Evolutionary conservation across 2,797 vertebrate species (phyloP).

Genomic region (Poeciliopsis gracilis): DNA sequence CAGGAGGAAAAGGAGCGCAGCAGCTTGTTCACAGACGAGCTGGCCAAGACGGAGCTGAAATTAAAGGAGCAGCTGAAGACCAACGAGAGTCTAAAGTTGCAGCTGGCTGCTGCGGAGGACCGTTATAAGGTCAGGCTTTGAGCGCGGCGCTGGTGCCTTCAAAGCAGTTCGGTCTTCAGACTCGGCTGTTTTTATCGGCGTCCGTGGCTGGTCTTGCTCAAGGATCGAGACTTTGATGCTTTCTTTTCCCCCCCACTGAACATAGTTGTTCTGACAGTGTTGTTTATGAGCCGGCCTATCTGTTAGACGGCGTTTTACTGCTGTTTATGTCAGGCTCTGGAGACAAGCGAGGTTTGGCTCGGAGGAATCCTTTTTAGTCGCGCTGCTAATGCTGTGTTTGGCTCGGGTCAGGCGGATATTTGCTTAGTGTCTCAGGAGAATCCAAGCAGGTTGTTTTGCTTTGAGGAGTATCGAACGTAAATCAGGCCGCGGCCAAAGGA

Average conservation of each 20-base stretch:
- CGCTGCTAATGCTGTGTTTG: slow-evolving; percentile 79
- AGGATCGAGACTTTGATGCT: slow-evolving; percentile 65
- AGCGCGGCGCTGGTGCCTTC: slow-evolving; percentile 23
- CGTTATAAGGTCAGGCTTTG: slow-evolving; percentile 84
- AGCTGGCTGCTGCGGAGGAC: slow-evolving; percentile 89
- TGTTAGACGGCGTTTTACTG: slow-evolving; percentile 78
- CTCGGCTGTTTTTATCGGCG: slow-evolving; percentile 44
- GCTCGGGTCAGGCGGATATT: slow-evolving; percentile 72
- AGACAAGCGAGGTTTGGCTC: slow-evolving; percentile 67
- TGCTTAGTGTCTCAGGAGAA: slow-evolving; percentile 66
- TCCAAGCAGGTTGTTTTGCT: slow-evolving; percentile 75
- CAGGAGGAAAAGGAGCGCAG: slow-evolving; percentile 95
- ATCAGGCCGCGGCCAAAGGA: slow-evolving; percentile 56
- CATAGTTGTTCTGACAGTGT: slow-evolving; percentile 68
- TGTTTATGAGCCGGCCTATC: slow-evolving; percentile 77
- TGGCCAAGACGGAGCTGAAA: slow-evolving; percentile 93
- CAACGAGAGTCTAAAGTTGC: slow-evolving; percentile 88
- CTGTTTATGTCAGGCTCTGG: slow-evolving; percentile 80
- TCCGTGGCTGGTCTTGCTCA: slow-evolving; percentile 69
- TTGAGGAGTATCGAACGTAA: slow-evolving; percentile 57
- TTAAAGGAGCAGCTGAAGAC: slow-evolving; percentile 94
- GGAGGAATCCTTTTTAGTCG: slow-evolving; percentile 68
- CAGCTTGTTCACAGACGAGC: slow-evolving; percentile 90
- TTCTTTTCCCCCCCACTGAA: slow-evolving; percentile 50
- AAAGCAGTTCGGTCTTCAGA: slow-evolving; percentile 40